Base-by-base conservation (phyloP, 2,113 vertebrate genomes). In the Pionites leucogaster region DNA sequence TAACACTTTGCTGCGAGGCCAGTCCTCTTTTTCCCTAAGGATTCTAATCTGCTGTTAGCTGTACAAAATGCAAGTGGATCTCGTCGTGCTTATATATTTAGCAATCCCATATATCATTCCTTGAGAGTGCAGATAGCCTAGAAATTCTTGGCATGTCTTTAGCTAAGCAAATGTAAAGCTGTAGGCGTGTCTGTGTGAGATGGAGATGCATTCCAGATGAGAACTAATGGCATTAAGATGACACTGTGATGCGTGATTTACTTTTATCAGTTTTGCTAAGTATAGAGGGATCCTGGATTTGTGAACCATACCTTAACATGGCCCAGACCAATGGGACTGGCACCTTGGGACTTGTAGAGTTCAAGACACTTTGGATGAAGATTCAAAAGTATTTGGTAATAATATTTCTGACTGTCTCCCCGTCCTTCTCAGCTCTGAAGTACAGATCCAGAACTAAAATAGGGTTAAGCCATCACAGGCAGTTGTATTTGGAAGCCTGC, bases 281-380 rank as follows among this genome's bases (percentile, higher is more conserved):
- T n/a, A 33, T 67, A 83, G 62, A 68, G 17, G 19, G 63, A 49
- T 89, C 39, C 33, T 79, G 35, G 23, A 78, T 27, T 62, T 88
- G 78, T 83, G 63, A 85, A 83, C 46, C 37, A 60, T 25, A 19
- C 94, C 97, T 96, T 97, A 97, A 96, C 82, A 4, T 35, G 13
- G 7, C 18, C 12, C 33, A 98, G 98, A 97, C 53, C 2, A 31
- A 97, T 8, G 98, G 98, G 2, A 99, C 98, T 0, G 98, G 98
- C 35, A 99, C 98, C 76, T 92, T 99, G 33, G 98, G 98, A 29
- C 95, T 98, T 9, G 57, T 81, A 35, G 99, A 99, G 97, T 98
- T 99, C 64, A 98, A 98, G 90, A 98, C 78, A 0, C 97, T 99
- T 87, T 99, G 99, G 99, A 98, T 99, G 98, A 99, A 99, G 97